Evolutionary conservation across 2,797 vertebrate species (phyloP), one percentile per base, ranked within the genome.

Genomic region (Myotis vivesi): DNA sequence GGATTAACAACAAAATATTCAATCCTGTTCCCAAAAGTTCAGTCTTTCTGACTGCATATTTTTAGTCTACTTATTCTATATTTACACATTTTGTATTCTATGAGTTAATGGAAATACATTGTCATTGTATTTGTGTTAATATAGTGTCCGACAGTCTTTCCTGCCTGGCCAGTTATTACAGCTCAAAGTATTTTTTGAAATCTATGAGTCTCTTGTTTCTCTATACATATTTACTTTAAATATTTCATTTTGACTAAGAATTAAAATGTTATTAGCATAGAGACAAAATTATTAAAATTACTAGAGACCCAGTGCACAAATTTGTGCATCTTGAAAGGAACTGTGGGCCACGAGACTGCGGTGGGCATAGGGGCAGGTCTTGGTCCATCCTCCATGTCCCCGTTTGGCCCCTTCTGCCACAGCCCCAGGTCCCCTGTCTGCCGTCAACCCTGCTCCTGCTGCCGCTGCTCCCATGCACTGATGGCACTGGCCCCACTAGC

Each of bases 181-280:
- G 4, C 10, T 49, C 8, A 91, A 90, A 95, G 73, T 55, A 87
- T n/a, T 16, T n/a, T 64, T 53, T 73, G 23, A 84, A 84, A 81
- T 79, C 8, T 80, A 2, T 62, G 28, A 69, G 20, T 11, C 53
- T 38, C 23, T 80, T 76, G 0, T 41, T 92, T n/a, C 5, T 75
- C 22, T 3, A 30, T 20, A 64, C 6, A 81, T 93, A 49, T 13
- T 1, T 82, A 38, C 46, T 38, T 79, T 93, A 77, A 68, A 75
- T 5, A 83, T 22, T 46, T 92, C 10, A 38, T 79, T 94, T 94
- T 87, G 30, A 76, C 25, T 68, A 80, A 64, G 22, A 89, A 88
- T 64, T 57, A 72, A 80, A 79, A 83, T 46, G 8, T 1, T 66
- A 82, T 51, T 6, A 33, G 0, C 5, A 69, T 20, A 12, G 16